A percentile compares a stretch with the other conserved stretches of the same genome.
Evolutionary conservation across 2,113 vertebrate genomes (phyloP).

Genomic region (Ptilonorhynchus violaceus): DNA sequence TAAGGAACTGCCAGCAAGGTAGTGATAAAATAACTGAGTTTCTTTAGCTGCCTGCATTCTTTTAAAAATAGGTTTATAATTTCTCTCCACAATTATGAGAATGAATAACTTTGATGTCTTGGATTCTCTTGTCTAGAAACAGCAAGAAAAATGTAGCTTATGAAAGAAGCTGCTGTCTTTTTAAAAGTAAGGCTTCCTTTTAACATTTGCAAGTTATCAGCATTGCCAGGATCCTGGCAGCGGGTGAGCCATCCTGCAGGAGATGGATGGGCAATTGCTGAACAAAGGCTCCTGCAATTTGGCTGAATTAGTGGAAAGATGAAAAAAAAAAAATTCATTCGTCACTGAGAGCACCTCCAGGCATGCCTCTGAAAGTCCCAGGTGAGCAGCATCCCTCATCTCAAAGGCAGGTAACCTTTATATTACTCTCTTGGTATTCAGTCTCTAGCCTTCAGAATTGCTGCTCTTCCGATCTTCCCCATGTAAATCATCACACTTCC

Average conservation of each 20-base stretch:
- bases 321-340: neutral
- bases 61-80: neutral
- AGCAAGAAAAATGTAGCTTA: neutral
- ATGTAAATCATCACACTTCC: slow-evolving; percentile 58
- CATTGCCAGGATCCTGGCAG: neutral
- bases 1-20: neutral
- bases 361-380: neutral
- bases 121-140: neutral
- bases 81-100: neutral
- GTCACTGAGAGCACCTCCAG: neutral
- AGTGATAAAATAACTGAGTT: neutral
- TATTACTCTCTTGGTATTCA: neutral
- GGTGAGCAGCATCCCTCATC: slow-evolving; percentile 48
- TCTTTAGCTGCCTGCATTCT: neutral
- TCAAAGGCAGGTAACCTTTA: slow-evolving; percentile 56
- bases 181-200: neutral
- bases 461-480: slow-evolving; percentile 48
- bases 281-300: slow-evolving; percentile 25
- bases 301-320: neutral
- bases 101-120: neutral
- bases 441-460: slow-evolving; percentile 59
- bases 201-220: slow-evolving; percentile 3
- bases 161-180: neutral
- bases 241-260: neutral
- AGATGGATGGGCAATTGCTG: neutral